A percentile compares a stretch with the other conserved stretches of the same genome.
Evolutionary conservation across 2,113 vertebrate species (phyloP).

Genomic region (Trinectes maculatus): DNA sequence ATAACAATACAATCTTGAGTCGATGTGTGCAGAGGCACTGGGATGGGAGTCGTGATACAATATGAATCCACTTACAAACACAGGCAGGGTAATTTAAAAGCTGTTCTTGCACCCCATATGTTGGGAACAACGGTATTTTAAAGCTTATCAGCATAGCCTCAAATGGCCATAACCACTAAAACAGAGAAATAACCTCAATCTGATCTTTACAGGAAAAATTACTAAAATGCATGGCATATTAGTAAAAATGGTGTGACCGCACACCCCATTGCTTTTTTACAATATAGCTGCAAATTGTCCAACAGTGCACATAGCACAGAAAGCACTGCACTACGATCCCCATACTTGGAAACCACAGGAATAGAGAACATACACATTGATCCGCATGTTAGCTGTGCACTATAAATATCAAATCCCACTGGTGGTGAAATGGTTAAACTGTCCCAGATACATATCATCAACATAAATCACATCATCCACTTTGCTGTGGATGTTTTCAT

Average conservation of each 20-base stretch:
- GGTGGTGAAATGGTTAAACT: slow-evolving; percentile 35
- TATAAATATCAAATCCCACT: slow-evolving; percentile 44
- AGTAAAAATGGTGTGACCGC: not conserved
- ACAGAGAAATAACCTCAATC: slow-evolving; percentile 3
- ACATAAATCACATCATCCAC: slow-evolving; percentile 46
- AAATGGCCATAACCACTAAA: slow-evolving; percentile 10
- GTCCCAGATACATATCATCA: slow-evolving; percentile 68
- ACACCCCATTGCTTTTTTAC: not conserved
- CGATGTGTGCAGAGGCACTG: slow-evolving; percentile 13
- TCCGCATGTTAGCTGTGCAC: slow-evolving; percentile 11
- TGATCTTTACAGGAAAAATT: not conserved
- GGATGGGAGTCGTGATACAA: slow-evolving; percentile 1
- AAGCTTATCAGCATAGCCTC: not conserved
- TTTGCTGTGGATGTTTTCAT: not conserved
- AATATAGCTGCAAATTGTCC: not conserved
- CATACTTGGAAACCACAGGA: not conserved
- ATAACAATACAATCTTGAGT: too few species aligned
- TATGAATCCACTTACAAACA: slow-evolving; percentile 24
- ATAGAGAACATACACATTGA: not conserved
- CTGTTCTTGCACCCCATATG: not conserved
- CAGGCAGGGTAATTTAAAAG: slow-evolving; percentile 7
- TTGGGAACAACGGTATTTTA: not conserved
- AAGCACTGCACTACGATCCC: not conserved
- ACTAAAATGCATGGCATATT: not conserved
- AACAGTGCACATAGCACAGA: not conserved